These are phyloP conservation scores for Nomia melanderi DNA, from an alignment of 1,140 invertebrate species.

Conservation along the genomic window DNA sequence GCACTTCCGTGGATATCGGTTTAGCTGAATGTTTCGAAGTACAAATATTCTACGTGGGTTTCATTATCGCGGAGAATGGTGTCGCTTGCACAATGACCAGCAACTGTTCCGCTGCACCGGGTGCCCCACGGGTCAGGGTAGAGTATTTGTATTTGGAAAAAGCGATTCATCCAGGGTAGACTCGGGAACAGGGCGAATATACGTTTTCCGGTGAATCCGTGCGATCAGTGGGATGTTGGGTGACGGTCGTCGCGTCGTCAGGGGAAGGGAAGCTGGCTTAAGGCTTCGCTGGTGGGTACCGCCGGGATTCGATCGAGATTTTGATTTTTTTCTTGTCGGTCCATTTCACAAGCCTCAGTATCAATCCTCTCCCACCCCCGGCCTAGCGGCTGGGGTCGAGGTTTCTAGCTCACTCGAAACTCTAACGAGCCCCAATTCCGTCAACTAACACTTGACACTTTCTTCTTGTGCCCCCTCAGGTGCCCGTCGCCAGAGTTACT, in stretches of 20 bases:
- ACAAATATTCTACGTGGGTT: slow-evolving; percentile 41
- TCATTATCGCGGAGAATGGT: slow-evolving; percentile 47
- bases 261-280: no score
- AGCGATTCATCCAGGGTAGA: no score
- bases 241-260: no score
- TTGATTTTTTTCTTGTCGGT: slow-evolving; percentile 13
- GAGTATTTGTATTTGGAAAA: slow-evolving; percentile 36
- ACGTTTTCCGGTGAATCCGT: no score
- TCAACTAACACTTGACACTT: slow-evolving; percentile 60
- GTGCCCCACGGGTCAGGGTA: no score
- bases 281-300: no score
- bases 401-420: slow-evolving; percentile 39
- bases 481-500: slow-evolving; percentile 71
- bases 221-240: no score
- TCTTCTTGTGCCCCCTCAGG: slow-evolving; percentile 65
- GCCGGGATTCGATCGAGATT: neutral
- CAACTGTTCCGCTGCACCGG: neutral
- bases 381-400: slow-evolving; percentile 12
- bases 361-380: neutral
- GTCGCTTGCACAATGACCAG: neutral
- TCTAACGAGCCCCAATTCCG: slow-evolving; percentile 57
- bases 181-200: no score
- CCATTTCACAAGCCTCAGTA: neutral
- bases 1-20: slow-evolving; percentile 12
- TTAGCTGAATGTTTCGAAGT: slow-evolving; percentile 33